A percentile compares a stretch with the other conserved stretches of the same genome.
These are phyloP conservation scores for Andrena chrysosceles DNA, from an alignment of 2,888 invertebrate genomes.

Conservation along the genomic window DNA sequence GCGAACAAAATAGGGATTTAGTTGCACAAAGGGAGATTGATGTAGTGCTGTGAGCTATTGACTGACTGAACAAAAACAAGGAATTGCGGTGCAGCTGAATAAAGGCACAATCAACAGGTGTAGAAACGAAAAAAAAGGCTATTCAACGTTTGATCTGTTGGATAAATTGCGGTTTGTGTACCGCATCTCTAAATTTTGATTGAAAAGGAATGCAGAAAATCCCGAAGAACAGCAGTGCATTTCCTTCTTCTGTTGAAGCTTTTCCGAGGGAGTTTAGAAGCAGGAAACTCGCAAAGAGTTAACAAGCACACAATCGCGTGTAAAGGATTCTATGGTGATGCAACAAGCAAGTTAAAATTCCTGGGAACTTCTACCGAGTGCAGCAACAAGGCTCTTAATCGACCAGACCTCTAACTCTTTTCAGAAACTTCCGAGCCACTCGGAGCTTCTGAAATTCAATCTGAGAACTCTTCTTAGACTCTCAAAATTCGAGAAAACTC, in stretches of 20 bases:
- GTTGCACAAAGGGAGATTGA: background rate
- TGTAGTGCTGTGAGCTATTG: slow-evolving; percentile 7
- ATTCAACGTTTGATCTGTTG: slow-evolving; percentile 17
- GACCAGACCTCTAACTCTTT: background rate
- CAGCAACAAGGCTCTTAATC: background rate
- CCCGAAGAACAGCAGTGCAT: background rate
- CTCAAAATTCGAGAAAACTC: background rate
- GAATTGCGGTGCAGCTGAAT: slow-evolving; percentile 2
- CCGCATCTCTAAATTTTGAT: background rate
- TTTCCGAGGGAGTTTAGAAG: background rate
- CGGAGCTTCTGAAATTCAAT: background rate
- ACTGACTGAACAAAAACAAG: slow-evolving; percentile 17
- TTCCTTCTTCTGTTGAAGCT: background rate
- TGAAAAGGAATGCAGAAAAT: background rate
- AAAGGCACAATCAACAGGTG: slow-evolving; percentile 57
- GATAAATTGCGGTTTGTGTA: background rate
- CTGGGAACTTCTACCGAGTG: background rate
- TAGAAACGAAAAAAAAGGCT: slow-evolving; percentile 32
- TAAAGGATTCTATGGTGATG: background rate
- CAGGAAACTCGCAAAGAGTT: background rate
- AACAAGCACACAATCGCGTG: background rate
- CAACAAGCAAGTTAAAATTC: background rate
- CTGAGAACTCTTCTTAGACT: background rate
- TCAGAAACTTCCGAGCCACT: background rate
- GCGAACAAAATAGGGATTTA: background rate